Conservation (phyloP, 2,888 invertebrate species). For the Tipula confusa region DNA sequence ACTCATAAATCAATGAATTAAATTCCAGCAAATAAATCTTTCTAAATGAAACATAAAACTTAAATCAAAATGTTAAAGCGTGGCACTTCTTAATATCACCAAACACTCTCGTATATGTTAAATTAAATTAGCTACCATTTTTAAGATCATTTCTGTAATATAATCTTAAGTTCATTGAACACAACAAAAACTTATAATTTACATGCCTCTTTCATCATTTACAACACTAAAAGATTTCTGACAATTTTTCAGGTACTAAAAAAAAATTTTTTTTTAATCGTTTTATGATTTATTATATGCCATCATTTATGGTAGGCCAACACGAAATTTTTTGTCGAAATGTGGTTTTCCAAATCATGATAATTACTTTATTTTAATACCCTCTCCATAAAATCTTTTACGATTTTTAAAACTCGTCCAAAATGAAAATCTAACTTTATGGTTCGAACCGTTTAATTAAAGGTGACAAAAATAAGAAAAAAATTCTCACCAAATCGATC, state of each 20-base stretch:
- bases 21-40: too few relatives aligned
- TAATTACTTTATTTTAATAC: not conserved
- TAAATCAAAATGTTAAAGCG: too few relatives aligned
- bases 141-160: too few relatives aligned
- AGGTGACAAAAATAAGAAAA: not conserved
- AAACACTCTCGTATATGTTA: too few relatives aligned
- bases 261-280: not conserved
- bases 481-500: not conserved
- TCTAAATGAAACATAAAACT: too few relatives aligned
- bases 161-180: too few relatives aligned
- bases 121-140: too few relatives aligned
- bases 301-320: not conserved
- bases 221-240: not conserved
- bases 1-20: too few relatives aligned
- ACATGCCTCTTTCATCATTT: too few relatives aligned
- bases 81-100: too few relatives aligned
- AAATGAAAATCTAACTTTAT: not conserved
- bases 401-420: not conserved
- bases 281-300: not conserved
- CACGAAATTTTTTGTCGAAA: not conserved
- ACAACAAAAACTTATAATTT: too few relatives aligned
- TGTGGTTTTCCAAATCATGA: conserved; percentile 9
- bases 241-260: not conserved
- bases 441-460: not conserved
- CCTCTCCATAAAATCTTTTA: not conserved